Conservation (phyloP, 2,888 invertebrate species). For the Acrobasis suavella region DNA sequence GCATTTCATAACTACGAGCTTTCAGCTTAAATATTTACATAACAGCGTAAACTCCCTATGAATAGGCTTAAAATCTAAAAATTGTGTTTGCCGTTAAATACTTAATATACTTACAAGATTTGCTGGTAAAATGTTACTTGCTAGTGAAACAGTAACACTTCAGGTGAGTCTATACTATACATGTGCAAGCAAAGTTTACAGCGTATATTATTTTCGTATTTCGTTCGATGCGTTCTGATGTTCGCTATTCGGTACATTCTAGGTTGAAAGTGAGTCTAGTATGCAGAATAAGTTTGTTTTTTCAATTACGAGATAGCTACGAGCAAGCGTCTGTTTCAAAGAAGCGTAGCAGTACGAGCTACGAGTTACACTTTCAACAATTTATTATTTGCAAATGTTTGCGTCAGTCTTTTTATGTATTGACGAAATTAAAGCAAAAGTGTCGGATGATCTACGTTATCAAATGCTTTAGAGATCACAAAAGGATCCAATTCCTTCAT, state of each 20-base stretch:
- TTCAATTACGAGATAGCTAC: background rate
- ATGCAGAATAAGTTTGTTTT: too few species aligned
- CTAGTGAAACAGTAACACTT: background rate
- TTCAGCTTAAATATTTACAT: background rate
- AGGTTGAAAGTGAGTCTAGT: too few species aligned
- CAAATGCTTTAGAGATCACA: too few species aligned
- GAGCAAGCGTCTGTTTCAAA: background rate
- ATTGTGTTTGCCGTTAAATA: background rate
- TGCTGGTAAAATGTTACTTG: background rate
- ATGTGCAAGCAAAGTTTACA: background rate
- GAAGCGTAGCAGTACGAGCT: background rate
- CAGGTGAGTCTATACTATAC: background rate
- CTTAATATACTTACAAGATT: background rate
- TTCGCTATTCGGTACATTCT: background rate
- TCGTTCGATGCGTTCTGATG: background rate
- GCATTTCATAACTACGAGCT: conserved; percentile 1
- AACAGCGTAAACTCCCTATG: conserved; percentile 12
- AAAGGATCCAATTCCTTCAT: too few species aligned
- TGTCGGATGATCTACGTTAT: too few species aligned
- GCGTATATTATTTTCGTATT: background rate
- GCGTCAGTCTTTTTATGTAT: too few species aligned
- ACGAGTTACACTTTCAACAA: too few species aligned
- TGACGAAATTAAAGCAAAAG: too few species aligned
- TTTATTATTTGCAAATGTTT: too few species aligned
- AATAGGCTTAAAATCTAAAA: background rate